Conservation (phyloP, 92 coral and sea anemone genomes). For the Galaxea fascicularis region DNA sequence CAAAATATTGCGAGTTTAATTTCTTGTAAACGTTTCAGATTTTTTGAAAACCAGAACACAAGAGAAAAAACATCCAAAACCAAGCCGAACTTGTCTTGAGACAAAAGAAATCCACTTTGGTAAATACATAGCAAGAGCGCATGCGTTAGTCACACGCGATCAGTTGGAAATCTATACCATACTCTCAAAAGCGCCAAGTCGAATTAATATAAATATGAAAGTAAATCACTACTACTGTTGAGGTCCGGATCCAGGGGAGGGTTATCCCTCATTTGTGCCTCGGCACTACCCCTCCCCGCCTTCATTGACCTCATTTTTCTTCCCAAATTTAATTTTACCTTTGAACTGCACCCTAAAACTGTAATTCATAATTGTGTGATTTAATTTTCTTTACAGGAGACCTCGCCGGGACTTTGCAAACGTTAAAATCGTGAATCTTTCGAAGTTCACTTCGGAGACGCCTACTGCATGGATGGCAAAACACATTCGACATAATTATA, state of each 20-base stretch:
- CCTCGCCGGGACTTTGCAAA: too few species aligned
- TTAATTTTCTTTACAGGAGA: too few species aligned
- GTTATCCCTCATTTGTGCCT: constrained; percentile 24
- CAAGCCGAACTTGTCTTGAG: too few species aligned
- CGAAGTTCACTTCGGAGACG: too few species aligned
- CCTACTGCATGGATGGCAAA: too few species aligned
- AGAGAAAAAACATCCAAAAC: too few species aligned
- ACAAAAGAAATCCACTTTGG: too few species aligned
- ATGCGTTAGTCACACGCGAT: background rate
- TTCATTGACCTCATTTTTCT: constrained; percentile 1
- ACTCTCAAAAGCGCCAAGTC: background rate
- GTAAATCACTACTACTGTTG: background rate
- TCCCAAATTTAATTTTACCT: background rate
- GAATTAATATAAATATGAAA: background rate
- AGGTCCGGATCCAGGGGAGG: constrained; percentile 27
- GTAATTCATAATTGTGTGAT: background rate
- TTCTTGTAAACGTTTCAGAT: too few species aligned
- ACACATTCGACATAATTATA: too few species aligned
- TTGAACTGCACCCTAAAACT: background rate
- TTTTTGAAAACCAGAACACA: too few species aligned
- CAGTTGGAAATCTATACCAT: background rate
- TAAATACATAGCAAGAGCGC: background rate
- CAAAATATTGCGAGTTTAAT: too few species aligned
- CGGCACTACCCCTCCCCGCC: constrained; percentile 30
- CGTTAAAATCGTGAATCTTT: too few species aligned